phyloP scores from a whole-genome alignment of 2,797 vertebrate species.

The Ctenopoma kingsleyae region DNA sequence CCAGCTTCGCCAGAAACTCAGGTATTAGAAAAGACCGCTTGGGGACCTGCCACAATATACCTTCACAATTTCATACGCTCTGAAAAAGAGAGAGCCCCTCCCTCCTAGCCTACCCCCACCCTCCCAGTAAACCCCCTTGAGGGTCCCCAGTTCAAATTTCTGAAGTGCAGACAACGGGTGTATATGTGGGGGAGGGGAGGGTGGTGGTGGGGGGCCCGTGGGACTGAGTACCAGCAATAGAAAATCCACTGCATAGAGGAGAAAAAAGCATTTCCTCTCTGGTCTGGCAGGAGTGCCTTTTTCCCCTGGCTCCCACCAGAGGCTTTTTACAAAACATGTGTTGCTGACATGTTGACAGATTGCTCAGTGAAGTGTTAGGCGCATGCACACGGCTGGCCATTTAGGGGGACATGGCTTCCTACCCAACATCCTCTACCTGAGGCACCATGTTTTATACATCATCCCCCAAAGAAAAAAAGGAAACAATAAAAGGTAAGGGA shows the following conservation, averaged over 20 bases:
- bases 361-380: slow-evolving; percentile 97
- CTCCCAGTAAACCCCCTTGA: slow-evolving; percentile 92
- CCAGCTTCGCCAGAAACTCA: slow-evolving; percentile 99
- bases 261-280: slow-evolving; percentile 97
- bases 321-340: slow-evolving; percentile 99
- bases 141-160: slow-evolving; percentile 99
- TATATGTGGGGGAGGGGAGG: slow-evolving; percentile 89
- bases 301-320: slow-evolving; percentile 98
- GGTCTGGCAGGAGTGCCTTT: slow-evolving; percentile 97
- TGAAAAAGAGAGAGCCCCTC: slow-evolving; percentile 83
- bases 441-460: slow-evolving; percentile 99
- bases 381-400: slow-evolving; percentile 99
- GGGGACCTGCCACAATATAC: slow-evolving; percentile 99
- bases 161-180: slow-evolving; percentile 99
- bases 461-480: slow-evolving; percentile 82
- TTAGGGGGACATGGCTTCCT: slow-evolving; percentile 99
- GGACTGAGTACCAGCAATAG: slow-evolving; percentile 95
- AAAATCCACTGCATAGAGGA: slow-evolving; percentile 97
- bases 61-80: slow-evolving; percentile 99
- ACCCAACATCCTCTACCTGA: slow-evolving; percentile 99
- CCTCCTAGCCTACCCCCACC: slow-evolving; percentile 73
- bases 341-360: slow-evolving; percentile 99
- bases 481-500: slow-evolving; percentile 82
- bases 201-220: slow-evolving; percentile 80
- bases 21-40: slow-evolving; percentile 99